These are phyloP conservation scores for human DNA, from an alignment of 2,113 vertebrate species.

Conservation along the genomic window GRCh38 chr14:46087501-46088000, in stretches of 20 bases:
- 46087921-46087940: background rate
- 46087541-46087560: slow-evolving; percentile 3
- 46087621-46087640: background rate
- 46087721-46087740: background rate
- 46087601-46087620: background rate
- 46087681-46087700: background rate
- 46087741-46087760: background rate
- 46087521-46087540: background rate
- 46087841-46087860: slow-evolving; percentile 46
- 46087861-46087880: background rate
- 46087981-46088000: background rate
- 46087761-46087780: slow-evolving; percentile 1
- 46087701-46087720: background rate
- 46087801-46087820: background rate
- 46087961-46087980: background rate
- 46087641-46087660: background rate
- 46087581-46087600: background rate
- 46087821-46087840: slow-evolving; percentile 39
- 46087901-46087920: slow-evolving; percentile 13
- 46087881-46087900: background rate
- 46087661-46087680: background rate
- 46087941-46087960: background rate
- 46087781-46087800: background rate
- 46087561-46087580: background rate
- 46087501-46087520: background rate